phyloP scores from a whole-genome alignment of 23 tunicate genomes.

The Styela clava region DNA sequence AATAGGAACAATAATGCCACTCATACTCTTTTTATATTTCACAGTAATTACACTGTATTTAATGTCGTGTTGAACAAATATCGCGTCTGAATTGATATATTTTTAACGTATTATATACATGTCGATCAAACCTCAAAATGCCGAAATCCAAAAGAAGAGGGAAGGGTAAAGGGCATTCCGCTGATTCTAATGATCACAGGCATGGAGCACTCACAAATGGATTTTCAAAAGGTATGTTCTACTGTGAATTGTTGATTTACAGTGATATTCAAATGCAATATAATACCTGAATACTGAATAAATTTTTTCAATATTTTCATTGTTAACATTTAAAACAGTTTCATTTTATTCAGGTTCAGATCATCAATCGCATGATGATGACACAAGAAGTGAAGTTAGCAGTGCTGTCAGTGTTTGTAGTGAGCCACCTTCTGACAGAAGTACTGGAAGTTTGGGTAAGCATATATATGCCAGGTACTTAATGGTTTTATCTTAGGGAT shows the following conservation, averaged over 20 bases:
- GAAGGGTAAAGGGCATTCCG: constrained; percentile 13
- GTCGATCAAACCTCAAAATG: background rate
- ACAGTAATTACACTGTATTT: no score
- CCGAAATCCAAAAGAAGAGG: constrained; percentile 6
- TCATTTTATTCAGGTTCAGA: constrained; percentile 21
- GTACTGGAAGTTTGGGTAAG: constrained; percentile 13
- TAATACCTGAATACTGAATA: background rate
- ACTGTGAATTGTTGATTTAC: no score
- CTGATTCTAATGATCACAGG: background rate
- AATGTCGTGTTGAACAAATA: no score
- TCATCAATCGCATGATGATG: constrained; percentile 59
- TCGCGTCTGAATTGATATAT: no score
- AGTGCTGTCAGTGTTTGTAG: constrained; percentile 50
- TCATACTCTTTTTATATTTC: no score
- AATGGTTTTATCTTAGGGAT: no score
- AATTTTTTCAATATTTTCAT: background rate
- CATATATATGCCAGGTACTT: no score
- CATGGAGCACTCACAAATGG: background rate
- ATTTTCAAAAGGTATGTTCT: background rate
- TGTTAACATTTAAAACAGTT: background rate
- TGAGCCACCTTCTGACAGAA: constrained; percentile 40
- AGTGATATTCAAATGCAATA: no score
- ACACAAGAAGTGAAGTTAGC: constrained; percentile 67
- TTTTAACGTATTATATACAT: background rate
- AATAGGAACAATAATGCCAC: no score